A percentile compares a stretch with the other conserved stretches of the same genome.
Evolutionary conservation across 2,797 vertebrate genomes (phyloP).

Genomic region (Xiphophorus birchmanni): DNA sequence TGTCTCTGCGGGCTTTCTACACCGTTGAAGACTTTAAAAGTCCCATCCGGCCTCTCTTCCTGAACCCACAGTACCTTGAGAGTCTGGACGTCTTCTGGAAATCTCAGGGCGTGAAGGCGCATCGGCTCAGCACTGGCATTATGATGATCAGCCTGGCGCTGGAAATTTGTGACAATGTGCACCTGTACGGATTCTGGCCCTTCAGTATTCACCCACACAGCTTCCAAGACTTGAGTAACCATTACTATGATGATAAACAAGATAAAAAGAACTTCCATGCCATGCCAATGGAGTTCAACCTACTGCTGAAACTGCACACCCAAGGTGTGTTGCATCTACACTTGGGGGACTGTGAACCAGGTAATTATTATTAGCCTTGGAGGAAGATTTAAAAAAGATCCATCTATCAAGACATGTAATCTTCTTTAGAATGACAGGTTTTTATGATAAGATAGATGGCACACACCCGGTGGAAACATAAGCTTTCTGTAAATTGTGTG

Average conservation of each 20-base stretch:
- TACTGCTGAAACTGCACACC: slow-evolving; percentile 86
- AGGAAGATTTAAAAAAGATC: background rate
- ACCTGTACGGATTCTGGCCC: slow-evolving; percentile 94
- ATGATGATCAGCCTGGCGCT: slow-evolving; percentile 88
- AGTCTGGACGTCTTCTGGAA: slow-evolving; percentile 88
- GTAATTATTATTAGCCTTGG: slow-evolving; percentile 29
- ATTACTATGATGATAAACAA: slow-evolving; percentile 75
- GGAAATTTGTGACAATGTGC: slow-evolving; percentile 71
- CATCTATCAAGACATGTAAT: slow-evolving; percentile 8
- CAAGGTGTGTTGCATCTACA: slow-evolving; percentile 89
- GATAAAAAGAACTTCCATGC: slow-evolving; percentile 79
- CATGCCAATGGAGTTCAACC: slow-evolving; percentile 90
- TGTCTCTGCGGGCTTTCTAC: slow-evolving; percentile 86
- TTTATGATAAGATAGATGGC: background rate
- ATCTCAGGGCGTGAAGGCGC: slow-evolving; percentile 81
- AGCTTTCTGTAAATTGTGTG: background rate
- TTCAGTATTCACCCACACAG: slow-evolving; percentile 82
- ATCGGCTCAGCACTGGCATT: slow-evolving; percentile 87
- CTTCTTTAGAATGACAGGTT: slow-evolving; percentile 4
- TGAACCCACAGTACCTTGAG: slow-evolving; percentile 85
- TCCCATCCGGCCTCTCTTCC: slow-evolving; percentile 41
- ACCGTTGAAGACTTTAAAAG: slow-evolving; percentile 84
- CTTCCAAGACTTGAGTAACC: slow-evolving; percentile 83
- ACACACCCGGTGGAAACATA: background rate
- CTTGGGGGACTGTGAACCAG: slow-evolving; percentile 79